Evolutionary conservation across 2,113 vertebrate species (phyloP).

Genomic region (Phainopepla nitens): DNA sequence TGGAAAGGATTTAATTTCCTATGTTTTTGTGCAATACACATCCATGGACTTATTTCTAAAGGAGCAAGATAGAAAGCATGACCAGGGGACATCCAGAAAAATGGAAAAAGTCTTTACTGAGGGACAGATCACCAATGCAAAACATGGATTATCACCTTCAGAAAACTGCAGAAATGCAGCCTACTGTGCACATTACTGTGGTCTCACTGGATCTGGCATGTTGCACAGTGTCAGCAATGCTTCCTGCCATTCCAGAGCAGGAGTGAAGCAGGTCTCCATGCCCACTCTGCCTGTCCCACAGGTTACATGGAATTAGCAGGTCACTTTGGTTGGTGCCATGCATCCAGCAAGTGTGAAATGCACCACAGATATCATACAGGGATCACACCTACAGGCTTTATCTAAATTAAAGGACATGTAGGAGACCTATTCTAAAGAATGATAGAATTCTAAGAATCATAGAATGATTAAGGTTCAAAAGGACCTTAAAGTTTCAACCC

Average conservation of each 20-base stretch:
- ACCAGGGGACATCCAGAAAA: background rate
- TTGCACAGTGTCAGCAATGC: accelerated
- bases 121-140: background rate
- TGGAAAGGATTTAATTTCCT: background rate
- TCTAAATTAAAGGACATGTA: background rate
- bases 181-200: background rate
- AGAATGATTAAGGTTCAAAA: background rate
- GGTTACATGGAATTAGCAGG: background rate
- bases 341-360: background rate
- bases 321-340: background rate
- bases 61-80: background rate
- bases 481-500: background rate
- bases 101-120: background rate
- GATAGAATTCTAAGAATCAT: background rate
- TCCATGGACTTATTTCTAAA: background rate
- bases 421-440: background rate
- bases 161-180: background rate
- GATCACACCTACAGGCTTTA: background rate
- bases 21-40: background rate
- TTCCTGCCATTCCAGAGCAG: background rate
- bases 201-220: background rate
- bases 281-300: background rate
- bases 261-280: background rate
- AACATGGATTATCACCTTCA: background rate
- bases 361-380: too few species aligned